Evolutionary conservation across 2,888 invertebrate species (phyloP), one percentile per base, ranked within the genome.

Genomic region (Lamproptera curius): DNA sequence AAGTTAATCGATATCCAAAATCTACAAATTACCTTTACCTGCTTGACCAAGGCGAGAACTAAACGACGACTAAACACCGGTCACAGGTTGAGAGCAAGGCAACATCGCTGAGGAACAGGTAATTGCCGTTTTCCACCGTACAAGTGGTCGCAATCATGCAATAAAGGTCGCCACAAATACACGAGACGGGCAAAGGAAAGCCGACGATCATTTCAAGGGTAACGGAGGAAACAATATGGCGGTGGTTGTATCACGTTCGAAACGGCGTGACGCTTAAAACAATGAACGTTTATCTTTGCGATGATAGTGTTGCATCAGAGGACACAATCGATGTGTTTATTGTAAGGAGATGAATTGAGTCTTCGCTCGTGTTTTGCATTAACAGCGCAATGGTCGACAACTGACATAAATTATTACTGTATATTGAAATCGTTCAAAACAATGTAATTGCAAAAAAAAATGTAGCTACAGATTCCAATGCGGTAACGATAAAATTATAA

Each of bases 131-230:
- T 61, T 56, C 55, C 63, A 64, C 62, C 62, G 61, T 69, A 67
- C 70, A 66, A 58, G 48, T 57, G 64, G 62, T 64, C 58, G 73
- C 76, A 75, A 76, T 74, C 77, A 76, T 70, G 65, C 63, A 75
- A 78, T 77, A 74, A 76, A 68, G 67, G 67, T 62, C 52, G 47
- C 56, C 53, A 54, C 13, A 23, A 3, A 17, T 15, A 41, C 53
- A 57, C 42, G 36, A 34, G 39, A 39, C 23, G 8, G 20, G 13
- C 23, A 10, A 23, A 23, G 42, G 35, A 42, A 35, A 20, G 16
- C 23, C 11, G 23, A 42, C 15, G 35, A 34, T 15, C 14, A 17
- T 16, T 16, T 16, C 35, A 23, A 42, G 23, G n/a, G 23, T 28
- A 17, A 2, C 20, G 6, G 14, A 8, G 4, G 20, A 43, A 23